Evolutionary conservation across 2,113 vertebrate species (phyloP).

Genomic region (Sebastes fasciatus): DNA sequence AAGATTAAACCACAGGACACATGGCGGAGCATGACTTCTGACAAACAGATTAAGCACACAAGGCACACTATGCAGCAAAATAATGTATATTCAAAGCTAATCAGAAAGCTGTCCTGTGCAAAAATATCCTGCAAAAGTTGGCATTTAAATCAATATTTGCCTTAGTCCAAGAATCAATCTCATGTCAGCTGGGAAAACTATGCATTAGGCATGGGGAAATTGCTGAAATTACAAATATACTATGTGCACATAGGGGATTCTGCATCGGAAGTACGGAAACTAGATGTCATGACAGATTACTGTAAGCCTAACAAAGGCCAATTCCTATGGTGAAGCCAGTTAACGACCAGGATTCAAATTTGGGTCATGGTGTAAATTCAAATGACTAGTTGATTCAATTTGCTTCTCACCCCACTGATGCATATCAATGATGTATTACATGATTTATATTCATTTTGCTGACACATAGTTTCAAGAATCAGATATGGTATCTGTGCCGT

Average conservation of each 20-base stretch:
- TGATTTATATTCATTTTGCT: background rate
- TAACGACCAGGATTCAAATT: background rate
- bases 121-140: background rate
- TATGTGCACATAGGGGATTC: background rate
- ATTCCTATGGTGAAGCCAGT: background rate
- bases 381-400: background rate
- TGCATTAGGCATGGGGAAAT: background rate
- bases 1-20: conserved; percentile 42
- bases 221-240: conserved; percentile 13
- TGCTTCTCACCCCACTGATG: background rate
- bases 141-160: background rate
- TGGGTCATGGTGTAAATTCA: conserved; percentile 1
- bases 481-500: background rate
- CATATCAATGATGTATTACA: background rate
- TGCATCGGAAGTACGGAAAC: background rate
- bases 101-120: background rate
- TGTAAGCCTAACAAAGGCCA: background rate
- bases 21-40: conserved; percentile 28
- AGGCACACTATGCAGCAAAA: background rate
- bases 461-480: background rate
- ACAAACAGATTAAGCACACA: conserved; percentile 30
- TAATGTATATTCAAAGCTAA: background rate
- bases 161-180: background rate
- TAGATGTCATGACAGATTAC: background rate
- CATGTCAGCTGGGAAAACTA: background rate